Percentiles rank a stretch among this genome's conserved stretches.
Conservation (phyloP, 2,888 invertebrate genomes). For the Drosophila monieri region DNA sequence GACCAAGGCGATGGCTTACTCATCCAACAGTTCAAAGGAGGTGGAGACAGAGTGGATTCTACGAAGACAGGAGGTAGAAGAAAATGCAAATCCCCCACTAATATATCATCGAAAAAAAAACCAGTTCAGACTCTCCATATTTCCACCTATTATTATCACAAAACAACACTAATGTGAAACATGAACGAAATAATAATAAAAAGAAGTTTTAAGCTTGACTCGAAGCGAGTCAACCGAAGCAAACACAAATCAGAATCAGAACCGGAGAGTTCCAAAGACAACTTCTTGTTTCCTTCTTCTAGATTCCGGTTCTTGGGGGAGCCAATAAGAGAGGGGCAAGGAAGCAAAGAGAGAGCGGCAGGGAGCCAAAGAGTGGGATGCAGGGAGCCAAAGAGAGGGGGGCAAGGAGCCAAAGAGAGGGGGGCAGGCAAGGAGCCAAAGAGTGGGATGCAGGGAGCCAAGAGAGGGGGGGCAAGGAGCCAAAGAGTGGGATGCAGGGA, state of each 20-base stretch:
- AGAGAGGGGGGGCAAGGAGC: too few species aligned
- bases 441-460: too few species aligned
- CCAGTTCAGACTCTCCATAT: conserved; percentile 38
- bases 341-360: too few species aligned
- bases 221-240: conserved; percentile 25
- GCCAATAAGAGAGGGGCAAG: too few species aligned
- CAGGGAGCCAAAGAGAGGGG: too few species aligned
- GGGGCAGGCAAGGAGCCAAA: too few species aligned
- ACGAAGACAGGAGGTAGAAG: conserved; percentile 38
- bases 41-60: conserved; percentile 21
- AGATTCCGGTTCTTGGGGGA: conserved; percentile 65
- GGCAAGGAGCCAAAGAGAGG: too few species aligned
- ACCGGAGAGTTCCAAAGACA: conserved; percentile 54
- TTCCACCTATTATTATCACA: conserved; percentile 28
- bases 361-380: too few species aligned
- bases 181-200: conserved; percentile 22
- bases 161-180: conserved; percentile 61
- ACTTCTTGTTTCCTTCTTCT: conserved; percentile 76
- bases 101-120: conserved; percentile 34
- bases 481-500: background rate
- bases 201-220: conserved; percentile 38
- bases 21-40: conserved; percentile 33
- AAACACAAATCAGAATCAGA: conserved; percentile 9
- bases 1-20: conserved; percentile 36
- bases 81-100: conserved; percentile 35